Evolutionary conservation across 2,113 vertebrate genomes (phyloP).

Genomic region (Elgaria multicarinata): DNA sequence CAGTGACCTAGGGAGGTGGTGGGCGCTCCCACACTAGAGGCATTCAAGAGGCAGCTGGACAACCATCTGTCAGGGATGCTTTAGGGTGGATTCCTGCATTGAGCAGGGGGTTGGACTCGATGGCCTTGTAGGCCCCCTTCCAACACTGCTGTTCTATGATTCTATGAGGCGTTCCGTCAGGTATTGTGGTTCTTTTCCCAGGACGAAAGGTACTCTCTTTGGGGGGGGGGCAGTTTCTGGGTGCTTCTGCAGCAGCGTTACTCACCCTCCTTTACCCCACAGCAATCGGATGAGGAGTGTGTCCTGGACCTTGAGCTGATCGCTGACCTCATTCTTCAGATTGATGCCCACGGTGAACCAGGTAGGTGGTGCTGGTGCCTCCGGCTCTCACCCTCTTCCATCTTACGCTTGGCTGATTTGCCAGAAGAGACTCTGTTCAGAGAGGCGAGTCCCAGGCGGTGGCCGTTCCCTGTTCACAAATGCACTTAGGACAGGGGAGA

Average conservation of each 20-base stretch:
- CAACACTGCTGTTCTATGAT: no score
- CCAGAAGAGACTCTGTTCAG: not conserved
- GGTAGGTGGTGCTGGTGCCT: slow-evolving; percentile 74
- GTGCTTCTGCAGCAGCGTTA: not conserved
- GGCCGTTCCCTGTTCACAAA: not conserved
- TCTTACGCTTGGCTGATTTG: no score
- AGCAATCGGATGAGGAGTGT: slow-evolving; percentile 80
- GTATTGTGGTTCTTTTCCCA: not conserved
- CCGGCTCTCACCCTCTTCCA: no score
- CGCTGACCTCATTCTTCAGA: slow-evolving; percentile 88
- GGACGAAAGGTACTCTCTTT: not conserved
- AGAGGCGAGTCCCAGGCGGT: not conserved
- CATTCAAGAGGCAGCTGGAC: no score
- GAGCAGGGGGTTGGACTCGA: no score
- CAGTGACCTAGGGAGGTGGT: no score
- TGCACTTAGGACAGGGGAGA: not conserved
- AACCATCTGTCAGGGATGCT: no score
- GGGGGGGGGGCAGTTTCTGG: not conserved
- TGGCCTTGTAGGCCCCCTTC: no score
- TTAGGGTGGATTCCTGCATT: no score
- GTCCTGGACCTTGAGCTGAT: slow-evolving; percentile 87
- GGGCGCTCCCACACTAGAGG: no score
- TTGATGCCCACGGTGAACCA: slow-evolving; percentile 85
- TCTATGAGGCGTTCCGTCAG: no score
- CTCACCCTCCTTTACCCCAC: not conserved